Base-by-base conservation (phyloP, 2,113 vertebrate genomes). In the Australoheros scitulus region DNA sequence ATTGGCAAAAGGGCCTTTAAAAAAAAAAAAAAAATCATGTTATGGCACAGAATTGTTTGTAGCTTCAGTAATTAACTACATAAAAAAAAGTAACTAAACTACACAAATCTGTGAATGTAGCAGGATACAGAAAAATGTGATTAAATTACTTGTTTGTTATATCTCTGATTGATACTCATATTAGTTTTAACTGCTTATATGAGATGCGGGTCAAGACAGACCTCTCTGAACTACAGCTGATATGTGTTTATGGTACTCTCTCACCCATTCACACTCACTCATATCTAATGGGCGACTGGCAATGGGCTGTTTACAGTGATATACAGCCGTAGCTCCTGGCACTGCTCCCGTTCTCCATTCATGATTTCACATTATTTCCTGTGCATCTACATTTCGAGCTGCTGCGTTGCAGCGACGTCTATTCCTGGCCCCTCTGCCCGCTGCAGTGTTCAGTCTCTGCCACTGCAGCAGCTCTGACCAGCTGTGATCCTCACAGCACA, bases 381-480 rank as follows among this genome's bases (percentile, higher is more conserved):
- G 11, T 24, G 7, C 17, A 11, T 77, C 43, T 29, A 20, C 20
- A 52, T 22, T 63, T 24, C 52, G 43, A 80, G 50, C 47, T 2
- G 11, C 75, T 26, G 61, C 43, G 29, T 88, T 65, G 86, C 58
- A 34, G 79, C 74, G 63, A 15, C 60, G 18, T 77, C 60, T 88
- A 77, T 89, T 81, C 77, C 78, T 88, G 87, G 58, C 65, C 61
- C 41, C 58, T 76, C 6, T n/a, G 36, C 7, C 55, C 26, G 59
- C 88, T 88, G 90, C 91, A 89, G 88, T 60, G 65, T 68, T 89
- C 59, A 11, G 50, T 72, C 85, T 84, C 65, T 83, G 68, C 63
- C 88, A 80, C 90, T 94, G 93, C 94, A 93, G 91, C 88, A 89
- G 22, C 83, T 38, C 2, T 24, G 75, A 82, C 41, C 32, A 3